Evolutionary conservation across 1,140 invertebrate species (phyloP), one percentile per base, ranked within the genome.

Genomic region (Saccostrea cuccullata): DNA sequence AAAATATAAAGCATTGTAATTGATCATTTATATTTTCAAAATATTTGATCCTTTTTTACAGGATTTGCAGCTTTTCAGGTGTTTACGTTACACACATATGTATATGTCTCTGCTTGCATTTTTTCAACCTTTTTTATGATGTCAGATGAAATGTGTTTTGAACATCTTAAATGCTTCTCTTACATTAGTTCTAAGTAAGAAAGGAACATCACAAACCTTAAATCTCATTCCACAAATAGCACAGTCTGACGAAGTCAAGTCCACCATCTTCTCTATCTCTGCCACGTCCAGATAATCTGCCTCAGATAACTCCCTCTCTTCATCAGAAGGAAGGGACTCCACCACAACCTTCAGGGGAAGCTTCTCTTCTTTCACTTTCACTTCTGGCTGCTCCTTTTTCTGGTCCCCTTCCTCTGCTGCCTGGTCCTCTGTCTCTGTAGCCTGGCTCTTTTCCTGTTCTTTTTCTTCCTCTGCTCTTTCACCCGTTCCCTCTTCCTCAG

Each of bases 231-330:
- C 60, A 55, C 89, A 90, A 20, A 90, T 87, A 8, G 84, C 85
- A 84, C 89, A 90, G 64, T 88, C 89, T 0, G 85, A 26, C 20
- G 87, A 85, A 15, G 86, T 85, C 13, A 88, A 23, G 73, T 86
- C 87, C 30, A 90, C 88, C 88, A 89, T 89, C 17, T 82, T 83
- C 82, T 90, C 89, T 55, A 88, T 87, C 23, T 73, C 87, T 4
- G 73, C 64, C n/a, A 90, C 84, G 60, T 86, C 89, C 15, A 88
- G 64, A 15, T 77, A 82, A 20, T 82, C 73, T 70, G 70, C 70
- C 13, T 77, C 70, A 0, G 70, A 55, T 13, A 86, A 30, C 3
- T 85, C 70, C 9, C 55, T 58, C 36, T 88, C 77, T 20, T 87
- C 84, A 13, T 89, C 86, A 2, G 82, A 30, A 11, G 55, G 84